Base-by-base conservation (phyloP, 1,140 invertebrate genomes). In the Campoletis sonorensis region DNA sequence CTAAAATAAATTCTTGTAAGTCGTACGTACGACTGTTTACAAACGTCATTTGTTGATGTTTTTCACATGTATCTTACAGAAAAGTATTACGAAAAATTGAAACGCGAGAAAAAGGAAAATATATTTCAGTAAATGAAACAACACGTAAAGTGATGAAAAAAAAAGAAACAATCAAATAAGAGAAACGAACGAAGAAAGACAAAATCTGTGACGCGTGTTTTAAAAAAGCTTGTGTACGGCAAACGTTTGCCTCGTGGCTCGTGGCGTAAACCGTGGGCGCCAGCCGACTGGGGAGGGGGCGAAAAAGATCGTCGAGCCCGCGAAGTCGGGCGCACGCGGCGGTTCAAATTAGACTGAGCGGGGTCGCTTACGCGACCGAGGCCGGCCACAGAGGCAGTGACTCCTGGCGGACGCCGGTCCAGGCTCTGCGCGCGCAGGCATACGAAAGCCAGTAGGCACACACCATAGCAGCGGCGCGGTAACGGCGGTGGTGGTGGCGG, bases 261-360 rank as follows among this genome's bases (percentile, higher is more conserved):
- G 83, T 80, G 71, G 82, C 75, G 80, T 61, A 80, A 73, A 83
- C 79, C 67, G 61, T 37, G 27, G 77, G 33, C 61, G 83, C 75
- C 81, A 79, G 81, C 75, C 81, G 80, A 84, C 84, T 84, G 83
- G 85, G 80, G 82, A 82, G 85, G 71, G 68, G 84, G 88, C 85
- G 85, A 85, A 88, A 85, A 83, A 86, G 86, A 88, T 89, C 85
- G 88, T 89, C 88, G 88, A 87, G 83, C 86, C 87, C 88, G 87
- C 88, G 87, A 87, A 88, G 84, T 89, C 90, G 89, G 70, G 81
- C 79, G 80, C 82, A 80, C 79, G 71, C 79, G 75, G 90, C 91
- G 90, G 91, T 92, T 92, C 90, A 92, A 92, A 92, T 92, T 92
- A 91, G 91, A 92, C 91, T 92, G 91, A 92, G 87, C 89, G 84